Base-by-base conservation (phyloP, 2,797 vertebrate genomes). In the Sebastiscus tertius region DNA sequence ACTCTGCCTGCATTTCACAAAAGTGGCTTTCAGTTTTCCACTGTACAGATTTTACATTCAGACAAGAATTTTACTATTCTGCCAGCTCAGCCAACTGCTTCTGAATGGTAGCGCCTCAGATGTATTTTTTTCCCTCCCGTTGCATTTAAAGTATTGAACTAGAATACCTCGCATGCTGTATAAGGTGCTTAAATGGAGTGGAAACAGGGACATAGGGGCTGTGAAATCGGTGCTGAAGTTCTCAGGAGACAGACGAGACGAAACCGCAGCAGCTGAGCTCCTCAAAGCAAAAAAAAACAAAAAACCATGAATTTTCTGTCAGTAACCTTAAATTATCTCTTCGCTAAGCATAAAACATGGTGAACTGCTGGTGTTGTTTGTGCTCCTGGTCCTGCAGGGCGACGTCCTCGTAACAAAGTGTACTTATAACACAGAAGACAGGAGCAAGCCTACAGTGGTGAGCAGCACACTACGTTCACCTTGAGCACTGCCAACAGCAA, bases 381-480 rank as follows among this genome's bases (percentile, higher is more conserved):
- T 79, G 39, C 26, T 58, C 70, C 13, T 42, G 11, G 67, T 80
- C 52, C 79, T 76, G 69, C 89, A 99, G 98, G 97, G 98, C 0
- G 98, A 99, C 0, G 94, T 96, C 59, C 96, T 99, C 22, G 88
- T 97, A 84, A 99, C 98, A 0, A 97, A 96, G 71, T 99, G 98
- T 22, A 96, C 95, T 0, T 99, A 96, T 80, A 97, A 97, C 96
- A 99, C 98, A 0, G 94, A 96, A 77, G 95, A 97, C 55, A 91
- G 97, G 82, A 91, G 46, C 69, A 79, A 74, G 85, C 96, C 93
- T 16, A 99, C 98, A 0, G 96, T 99, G 97, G 98, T 99, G 85
- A 97, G 96, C 78, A 52, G 26, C 22, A 27, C 34, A 46, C 24
- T 46, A 5, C 70, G 4, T 83, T 85, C 42, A 79, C 76, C 64